Evolutionary conservation across 2,888 invertebrate species (phyloP).

Genomic region (Panopea generosa): DNA sequence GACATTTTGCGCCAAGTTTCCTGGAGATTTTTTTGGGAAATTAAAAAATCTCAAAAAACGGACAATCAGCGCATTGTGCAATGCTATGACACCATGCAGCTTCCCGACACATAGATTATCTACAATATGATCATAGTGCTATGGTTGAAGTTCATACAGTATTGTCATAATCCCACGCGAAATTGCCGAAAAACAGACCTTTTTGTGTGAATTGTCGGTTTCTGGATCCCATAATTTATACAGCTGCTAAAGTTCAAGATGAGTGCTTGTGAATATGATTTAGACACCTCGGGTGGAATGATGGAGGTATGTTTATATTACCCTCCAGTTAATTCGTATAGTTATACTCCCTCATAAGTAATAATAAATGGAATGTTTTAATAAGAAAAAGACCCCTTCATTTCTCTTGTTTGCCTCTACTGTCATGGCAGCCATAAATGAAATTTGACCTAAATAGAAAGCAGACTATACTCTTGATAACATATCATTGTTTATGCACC

Average conservation of each 20-base stretch:
- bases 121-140: neutral
- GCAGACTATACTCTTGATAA: neutral
- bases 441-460: neutral
- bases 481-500: neutral
- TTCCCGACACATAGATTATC: conserved; percentile 4
- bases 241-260: conserved; percentile 82
- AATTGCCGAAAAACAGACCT: conserved; percentile 14
- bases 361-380: no score
- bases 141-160: neutral
- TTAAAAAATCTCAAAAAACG: conserved; percentile 10
- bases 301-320: conserved; percentile 91
- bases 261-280: conserved; percentile 90
- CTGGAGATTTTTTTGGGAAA: conserved; percentile 51
- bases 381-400: no score
- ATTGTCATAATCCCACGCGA: neutral
- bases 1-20: conserved; percentile 84
- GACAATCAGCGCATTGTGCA: conserved; percentile 8
- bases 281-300: conserved; percentile 92
- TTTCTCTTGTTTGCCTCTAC: conserved; percentile 12
- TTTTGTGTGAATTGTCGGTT: conserved; percentile 1
- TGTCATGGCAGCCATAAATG: conserved; percentile 51
- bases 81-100: neutral
- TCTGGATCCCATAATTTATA: conserved; percentile 34
- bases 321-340: neutral
- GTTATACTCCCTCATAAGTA: no score